A percentile compares a stretch with the other conserved stretches of the same genome.
These are phyloP conservation scores for Phorcus lineatus DNA, from an alignment of 2,888 invertebrate genomes.

Conservation along the genomic window DNA sequence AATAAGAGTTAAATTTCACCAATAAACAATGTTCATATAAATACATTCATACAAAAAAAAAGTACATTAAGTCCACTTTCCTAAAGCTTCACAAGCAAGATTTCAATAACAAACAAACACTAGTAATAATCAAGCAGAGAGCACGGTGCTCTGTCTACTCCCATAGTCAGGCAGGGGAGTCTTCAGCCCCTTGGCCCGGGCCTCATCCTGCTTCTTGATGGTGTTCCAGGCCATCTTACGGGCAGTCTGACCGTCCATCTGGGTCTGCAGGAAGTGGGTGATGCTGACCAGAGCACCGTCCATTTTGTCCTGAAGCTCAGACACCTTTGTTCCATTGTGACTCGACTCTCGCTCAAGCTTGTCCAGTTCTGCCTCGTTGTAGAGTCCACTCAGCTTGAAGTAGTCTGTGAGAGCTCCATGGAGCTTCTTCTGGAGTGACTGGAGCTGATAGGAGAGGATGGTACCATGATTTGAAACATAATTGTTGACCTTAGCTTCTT, in stretches of 20 bases:
- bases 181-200: not conserved
- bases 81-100: too few relatives aligned
- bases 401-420: conserved; percentile 69
- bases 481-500: too few relatives aligned
- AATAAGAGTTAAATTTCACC: too few relatives aligned
- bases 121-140: not conserved
- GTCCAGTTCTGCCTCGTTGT: conserved; percentile 64
- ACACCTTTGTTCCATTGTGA: conserved; percentile 59
- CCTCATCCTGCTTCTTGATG: conserved; percentile 45
- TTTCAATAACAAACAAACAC: not conserved
- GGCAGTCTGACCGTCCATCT: conserved; percentile 62
- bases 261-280: conserved; percentile 65
- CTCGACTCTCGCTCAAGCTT: conserved; percentile 63
- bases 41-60: too few relatives aligned
- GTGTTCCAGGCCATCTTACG: conserved; percentile 53
- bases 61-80: too few relatives aligned
- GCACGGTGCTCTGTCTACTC: not conserved
- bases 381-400: conserved; percentile 70
- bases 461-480: too few relatives aligned
- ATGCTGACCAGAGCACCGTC: conserved; percentile 66
- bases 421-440: conserved; percentile 69
- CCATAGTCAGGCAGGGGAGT: not conserved
- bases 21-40: too few relatives aligned
- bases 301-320: conserved; percentile 62
- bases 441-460: conserved; percentile 50